phyloP scores from a whole-genome alignment of 1,140 invertebrate species.

The Formica exsecta region DNA sequence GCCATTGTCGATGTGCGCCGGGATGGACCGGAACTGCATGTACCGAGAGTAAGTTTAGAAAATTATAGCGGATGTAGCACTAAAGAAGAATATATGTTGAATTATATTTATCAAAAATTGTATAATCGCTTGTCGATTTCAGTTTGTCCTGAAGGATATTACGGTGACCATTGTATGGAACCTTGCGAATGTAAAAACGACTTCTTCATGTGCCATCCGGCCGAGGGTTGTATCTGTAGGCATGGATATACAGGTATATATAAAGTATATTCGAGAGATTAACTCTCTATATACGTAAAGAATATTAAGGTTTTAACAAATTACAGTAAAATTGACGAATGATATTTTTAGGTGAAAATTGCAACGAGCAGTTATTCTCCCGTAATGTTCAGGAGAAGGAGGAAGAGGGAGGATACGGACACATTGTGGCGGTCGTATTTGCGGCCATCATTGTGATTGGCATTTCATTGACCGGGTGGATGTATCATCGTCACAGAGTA shows the following conservation, averaged over 20 bases:
- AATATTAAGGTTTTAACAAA: neutral
- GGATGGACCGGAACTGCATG: slow-evolving; percentile 94
- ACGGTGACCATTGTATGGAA: slow-evolving; percentile 95
- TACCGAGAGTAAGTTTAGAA: slow-evolving; percentile 89
- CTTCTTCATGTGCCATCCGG: slow-evolving; percentile 92
- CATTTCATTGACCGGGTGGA: slow-evolving; percentile 88
- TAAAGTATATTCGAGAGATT: neutral
- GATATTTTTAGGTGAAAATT: slow-evolving; percentile 82
- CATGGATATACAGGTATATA: slow-evolving; percentile 91
- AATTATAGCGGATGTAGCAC: neutral
- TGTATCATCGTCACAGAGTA: slow-evolving; percentile 93
- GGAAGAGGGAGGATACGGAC: slow-evolving; percentile 84
- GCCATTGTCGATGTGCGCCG: slow-evolving; percentile 92
- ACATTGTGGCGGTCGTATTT: slow-evolving; percentile 89
- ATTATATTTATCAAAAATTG: slow-evolving; percentile 1
- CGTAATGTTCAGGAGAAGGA: slow-evolving; percentile 82
- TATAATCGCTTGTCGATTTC: slow-evolving; percentile 17
- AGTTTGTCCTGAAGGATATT: slow-evolving; percentile 96
- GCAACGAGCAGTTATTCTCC: slow-evolving; percentile 84
- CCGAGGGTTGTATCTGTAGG: slow-evolving; percentile 93
- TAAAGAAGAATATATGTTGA: neutral
- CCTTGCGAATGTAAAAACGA: slow-evolving; percentile 92
- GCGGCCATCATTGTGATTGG: slow-evolving; percentile 90
- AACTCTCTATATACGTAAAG: neutral
- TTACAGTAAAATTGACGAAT: too few relatives aligned